phyloP scores from a whole-genome alignment of 2,888 invertebrate genomes.

The Oscheius sp. region DNA sequence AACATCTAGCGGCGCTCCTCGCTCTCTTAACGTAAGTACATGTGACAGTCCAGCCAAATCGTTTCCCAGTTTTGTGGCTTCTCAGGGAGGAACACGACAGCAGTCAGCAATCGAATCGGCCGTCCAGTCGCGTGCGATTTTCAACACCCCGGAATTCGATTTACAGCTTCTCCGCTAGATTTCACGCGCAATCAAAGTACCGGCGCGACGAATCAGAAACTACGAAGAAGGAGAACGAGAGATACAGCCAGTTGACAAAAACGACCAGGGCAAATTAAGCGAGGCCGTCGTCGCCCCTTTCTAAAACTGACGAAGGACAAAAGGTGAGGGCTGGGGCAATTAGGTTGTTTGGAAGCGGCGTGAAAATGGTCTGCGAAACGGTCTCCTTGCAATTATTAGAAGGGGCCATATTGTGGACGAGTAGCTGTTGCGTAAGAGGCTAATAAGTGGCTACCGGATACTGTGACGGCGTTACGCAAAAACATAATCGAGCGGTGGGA shows the following conservation, averaged over 20 bases:
- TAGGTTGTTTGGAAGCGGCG: constrained; percentile 2
- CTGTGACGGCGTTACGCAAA: constrained; percentile 18
- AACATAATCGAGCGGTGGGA: too few species aligned
- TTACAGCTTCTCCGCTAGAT: constrained; percentile 38
- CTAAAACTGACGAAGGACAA: constrained; percentile 36
- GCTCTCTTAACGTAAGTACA: neutral
- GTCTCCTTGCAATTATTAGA: neutral
- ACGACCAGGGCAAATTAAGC: constrained; percentile 29
- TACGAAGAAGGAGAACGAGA: neutral
- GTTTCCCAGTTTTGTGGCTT: constrained; percentile 3
- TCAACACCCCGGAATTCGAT: constrained; percentile 37
- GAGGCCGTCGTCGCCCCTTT: constrained; percentile 1
- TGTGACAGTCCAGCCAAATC: neutral
- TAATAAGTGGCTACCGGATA: constrained; percentile 32
- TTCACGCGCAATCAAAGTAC: constrained; percentile 37
- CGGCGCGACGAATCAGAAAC: constrained; percentile 18
- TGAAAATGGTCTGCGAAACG: constrained; percentile 1
- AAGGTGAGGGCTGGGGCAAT: constrained; percentile 25
- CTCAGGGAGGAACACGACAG: neutral
- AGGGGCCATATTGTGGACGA: constrained; percentile 4
- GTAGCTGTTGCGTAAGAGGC: neutral
- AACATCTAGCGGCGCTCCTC: neutral
- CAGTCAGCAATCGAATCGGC: constrained; percentile 15
- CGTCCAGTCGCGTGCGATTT: constrained; percentile 24
- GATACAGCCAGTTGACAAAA: constrained; percentile 8